phyloP scores from a whole-genome alignment of 1,140 invertebrate genomes.

The Bombus pascuorum region DNA sequence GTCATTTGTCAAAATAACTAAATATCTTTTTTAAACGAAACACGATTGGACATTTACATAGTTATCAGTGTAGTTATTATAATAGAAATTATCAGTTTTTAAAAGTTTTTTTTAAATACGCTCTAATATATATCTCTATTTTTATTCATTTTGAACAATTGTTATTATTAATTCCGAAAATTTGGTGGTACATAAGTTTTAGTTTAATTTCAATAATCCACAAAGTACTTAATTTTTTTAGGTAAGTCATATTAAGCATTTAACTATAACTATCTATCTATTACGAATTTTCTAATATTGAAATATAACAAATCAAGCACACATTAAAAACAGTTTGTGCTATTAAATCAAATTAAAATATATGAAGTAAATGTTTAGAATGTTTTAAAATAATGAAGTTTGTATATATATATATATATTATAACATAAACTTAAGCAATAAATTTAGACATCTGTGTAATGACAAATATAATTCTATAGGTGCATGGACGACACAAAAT shows the following conservation, averaged over 20 bases:
- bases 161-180: neutral
- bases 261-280: neutral
- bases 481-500: slow-evolving; percentile 53
- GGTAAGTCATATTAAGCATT: slow-evolving; percentile 30
- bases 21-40: slow-evolving; percentile 1
- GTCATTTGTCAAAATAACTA: neutral
- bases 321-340: neutral
- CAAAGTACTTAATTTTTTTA: slow-evolving; percentile 13
- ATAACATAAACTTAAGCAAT: neutral
- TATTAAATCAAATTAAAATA: neutral
- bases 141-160: neutral
- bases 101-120: neutral
- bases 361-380: neutral
- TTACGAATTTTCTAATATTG: neutral
- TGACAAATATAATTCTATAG: slow-evolving; percentile 73
- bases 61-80: neutral
- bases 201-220: neutral
- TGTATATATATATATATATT: neutral
- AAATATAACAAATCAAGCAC: neutral
- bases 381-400: neutral
- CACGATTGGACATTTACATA: neutral
- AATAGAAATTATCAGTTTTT: neutral
- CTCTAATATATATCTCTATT: neutral
- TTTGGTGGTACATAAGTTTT: neutral
- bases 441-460: neutral